phyloP scores from a whole-genome alignment of 1,140 invertebrate genomes.

The Armadillidium nasatum region DNA sequence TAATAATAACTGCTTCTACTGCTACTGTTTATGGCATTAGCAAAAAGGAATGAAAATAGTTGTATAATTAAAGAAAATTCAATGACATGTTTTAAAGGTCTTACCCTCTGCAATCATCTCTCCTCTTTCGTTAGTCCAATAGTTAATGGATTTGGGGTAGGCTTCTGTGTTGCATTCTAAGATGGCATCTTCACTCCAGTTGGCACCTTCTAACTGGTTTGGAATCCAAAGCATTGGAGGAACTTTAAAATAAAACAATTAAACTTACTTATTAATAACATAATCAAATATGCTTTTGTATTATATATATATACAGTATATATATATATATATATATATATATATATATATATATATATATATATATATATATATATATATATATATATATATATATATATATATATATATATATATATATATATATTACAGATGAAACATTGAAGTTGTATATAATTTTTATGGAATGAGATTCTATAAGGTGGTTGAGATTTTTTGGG shows the following conservation, averaged over 20 bases:
- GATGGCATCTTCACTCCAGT: slow-evolving; percentile 38
- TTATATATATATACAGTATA: background rate
- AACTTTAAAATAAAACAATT: slow-evolving; percentile 26
- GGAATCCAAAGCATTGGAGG: slow-evolving; percentile 43
- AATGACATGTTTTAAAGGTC: background rate
- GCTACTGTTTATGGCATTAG: no score
- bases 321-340: background rate
- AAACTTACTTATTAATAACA: no score
- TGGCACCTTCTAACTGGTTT: slow-evolving; percentile 41
- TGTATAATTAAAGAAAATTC: no score
- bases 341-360: slow-evolving; percentile 20
- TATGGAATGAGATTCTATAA: no score
- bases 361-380: slow-evolving; percentile 19
- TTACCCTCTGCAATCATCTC: slow-evolving; percentile 46
- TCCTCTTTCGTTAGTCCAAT: slow-evolving; percentile 46
- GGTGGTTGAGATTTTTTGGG: no score
- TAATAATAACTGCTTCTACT: no score
- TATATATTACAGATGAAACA: no score
- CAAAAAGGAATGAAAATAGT: no score
- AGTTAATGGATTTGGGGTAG: slow-evolving; percentile 66
- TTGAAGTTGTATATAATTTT: no score
- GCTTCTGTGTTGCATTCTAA: slow-evolving; percentile 75
- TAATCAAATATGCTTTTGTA: background rate
- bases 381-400: background rate
- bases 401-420: no score